These are phyloP conservation scores for Apomyelois bistriatella DNA, from an alignment of 2,888 invertebrate genomes.

Conservation along the genomic window DNA sequence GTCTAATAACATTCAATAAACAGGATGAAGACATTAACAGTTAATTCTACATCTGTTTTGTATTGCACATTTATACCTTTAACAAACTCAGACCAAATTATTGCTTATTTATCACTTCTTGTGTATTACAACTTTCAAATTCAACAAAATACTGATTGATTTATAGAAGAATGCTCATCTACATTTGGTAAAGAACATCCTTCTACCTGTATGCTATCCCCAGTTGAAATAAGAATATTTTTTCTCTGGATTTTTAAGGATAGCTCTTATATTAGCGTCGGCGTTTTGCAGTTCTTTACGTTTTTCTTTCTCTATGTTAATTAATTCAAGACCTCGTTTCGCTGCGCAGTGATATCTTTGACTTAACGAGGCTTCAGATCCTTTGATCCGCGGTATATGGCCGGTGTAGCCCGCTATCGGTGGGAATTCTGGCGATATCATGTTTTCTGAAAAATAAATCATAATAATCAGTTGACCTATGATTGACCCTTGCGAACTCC, in stretches of 20 bases:
- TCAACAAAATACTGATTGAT: constrained; percentile 36
- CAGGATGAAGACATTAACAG: constrained; percentile 5
- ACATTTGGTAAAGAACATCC: constrained; percentile 73
- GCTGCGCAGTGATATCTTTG: constrained; percentile 84
- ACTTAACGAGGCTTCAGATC: constrained; percentile 84
- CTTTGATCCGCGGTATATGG: constrained; percentile 84
- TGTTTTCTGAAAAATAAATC: constrained; percentile 73
- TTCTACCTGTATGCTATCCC: constrained; percentile 79
- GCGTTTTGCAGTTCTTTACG: constrained; percentile 64
- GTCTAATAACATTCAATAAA: neutral
- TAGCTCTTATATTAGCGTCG: constrained; percentile 54
- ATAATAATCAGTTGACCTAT: constrained; percentile 8
- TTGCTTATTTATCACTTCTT: constrained; percentile 2
- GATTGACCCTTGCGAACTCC: neutral
- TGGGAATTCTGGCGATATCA: constrained; percentile 83
- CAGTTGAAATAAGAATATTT: constrained; percentile 73
- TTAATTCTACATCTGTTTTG: constrained; percentile 6
- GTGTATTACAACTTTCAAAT: constrained; percentile 14
- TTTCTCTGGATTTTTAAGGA: constrained; percentile 61
- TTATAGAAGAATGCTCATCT: constrained; percentile 68
- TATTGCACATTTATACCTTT: neutral
- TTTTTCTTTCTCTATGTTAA: constrained; percentile 78
- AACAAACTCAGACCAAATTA: neutral
- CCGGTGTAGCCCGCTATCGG: constrained; percentile 88
- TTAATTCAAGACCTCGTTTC: constrained; percentile 80